phyloP scores from a whole-genome alignment of 2,797 vertebrate genomes.

The Chelon labrosus region DNA sequence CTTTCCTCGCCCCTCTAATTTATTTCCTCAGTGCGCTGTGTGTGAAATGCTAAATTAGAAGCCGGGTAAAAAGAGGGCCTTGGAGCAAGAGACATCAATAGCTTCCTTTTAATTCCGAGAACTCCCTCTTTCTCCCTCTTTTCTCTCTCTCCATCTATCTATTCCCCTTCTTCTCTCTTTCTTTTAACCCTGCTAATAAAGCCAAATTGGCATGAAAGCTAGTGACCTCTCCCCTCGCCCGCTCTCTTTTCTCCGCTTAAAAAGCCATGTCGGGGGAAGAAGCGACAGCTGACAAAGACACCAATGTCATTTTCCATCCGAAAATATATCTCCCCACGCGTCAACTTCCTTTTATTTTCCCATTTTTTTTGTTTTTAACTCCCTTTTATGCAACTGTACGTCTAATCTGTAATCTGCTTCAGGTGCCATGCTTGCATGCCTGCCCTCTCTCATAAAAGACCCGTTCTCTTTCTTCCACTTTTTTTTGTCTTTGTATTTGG shows the following conservation, averaged over 20 bases:
- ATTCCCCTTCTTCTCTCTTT: conserved; percentile 31
- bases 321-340: conserved; percentile 37
- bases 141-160: conserved; percentile 31
- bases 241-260: conserved; percentile 52
- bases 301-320: conserved; percentile 53
- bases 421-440: conserved; percentile 64
- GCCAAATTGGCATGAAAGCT: conserved; percentile 76
- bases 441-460: conserved; percentile 41
- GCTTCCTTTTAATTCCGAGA: conserved; percentile 78
- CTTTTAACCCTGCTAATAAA: conserved; percentile 68
- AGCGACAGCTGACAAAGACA: conserved; percentile 55
- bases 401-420: conserved; percentile 76
- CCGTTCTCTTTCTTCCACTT: conserved; percentile 36
- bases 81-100: conserved; percentile 79
- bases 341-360: conserved; percentile 52
- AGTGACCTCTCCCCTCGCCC: conserved; percentile 67
- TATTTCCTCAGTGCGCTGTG: conserved; percentile 72
- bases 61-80: conserved; percentile 64
- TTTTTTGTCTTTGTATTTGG: conserved; percentile 7
- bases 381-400: conserved; percentile 57
- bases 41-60: conserved; percentile 81
- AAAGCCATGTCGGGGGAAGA: conserved; percentile 47
- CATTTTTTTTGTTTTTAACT: conserved; percentile 11
- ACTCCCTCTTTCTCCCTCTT: conserved; percentile 42
- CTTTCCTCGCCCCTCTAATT: conserved; percentile 59